Conservation (phyloP, 2,113 vertebrate species). For the Hymenochirus boettgeri region DNA sequence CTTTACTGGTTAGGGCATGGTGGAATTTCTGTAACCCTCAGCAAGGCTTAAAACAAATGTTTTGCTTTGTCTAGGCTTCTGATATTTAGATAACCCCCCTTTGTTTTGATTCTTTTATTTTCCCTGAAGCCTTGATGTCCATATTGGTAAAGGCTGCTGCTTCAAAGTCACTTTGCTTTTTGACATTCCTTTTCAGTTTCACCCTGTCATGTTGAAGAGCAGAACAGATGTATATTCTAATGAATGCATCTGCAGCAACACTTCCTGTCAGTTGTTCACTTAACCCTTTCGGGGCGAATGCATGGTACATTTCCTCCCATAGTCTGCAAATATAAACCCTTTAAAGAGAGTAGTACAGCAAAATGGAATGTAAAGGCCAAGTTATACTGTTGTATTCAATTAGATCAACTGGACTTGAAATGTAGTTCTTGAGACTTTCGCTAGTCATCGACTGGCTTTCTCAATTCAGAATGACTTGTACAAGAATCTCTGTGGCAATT, state of each 20-base stretch:
- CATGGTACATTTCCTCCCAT: background rate
- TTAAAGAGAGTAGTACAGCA: no score
- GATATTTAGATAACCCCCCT: slow-evolving; percentile 2
- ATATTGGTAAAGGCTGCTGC: background rate
- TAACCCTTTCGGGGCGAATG: background rate
- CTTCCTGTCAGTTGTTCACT: background rate
- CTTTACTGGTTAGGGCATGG: background rate
- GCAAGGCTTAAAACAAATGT: background rate
- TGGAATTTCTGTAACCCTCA: background rate
- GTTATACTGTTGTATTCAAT: no score
- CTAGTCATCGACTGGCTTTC: no score
- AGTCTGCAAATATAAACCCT: no score
- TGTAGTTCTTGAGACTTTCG: no score
- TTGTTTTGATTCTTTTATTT: slow-evolving; percentile 4
- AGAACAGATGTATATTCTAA: background rate
- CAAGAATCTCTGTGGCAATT: no score
- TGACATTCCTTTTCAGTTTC: slow-evolving; percentile 3
- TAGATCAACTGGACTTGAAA: no score
- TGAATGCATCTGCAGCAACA: background rate
- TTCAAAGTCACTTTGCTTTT: background rate
- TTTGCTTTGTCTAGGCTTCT: background rate
- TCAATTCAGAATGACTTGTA: no score
- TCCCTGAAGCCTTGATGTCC: background rate
- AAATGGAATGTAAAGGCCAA: no score
- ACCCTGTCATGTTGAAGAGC: background rate